Evolutionary conservation across 2,113 vertebrate species (phyloP).

Genomic region (Notiomystis cincta): DNA sequence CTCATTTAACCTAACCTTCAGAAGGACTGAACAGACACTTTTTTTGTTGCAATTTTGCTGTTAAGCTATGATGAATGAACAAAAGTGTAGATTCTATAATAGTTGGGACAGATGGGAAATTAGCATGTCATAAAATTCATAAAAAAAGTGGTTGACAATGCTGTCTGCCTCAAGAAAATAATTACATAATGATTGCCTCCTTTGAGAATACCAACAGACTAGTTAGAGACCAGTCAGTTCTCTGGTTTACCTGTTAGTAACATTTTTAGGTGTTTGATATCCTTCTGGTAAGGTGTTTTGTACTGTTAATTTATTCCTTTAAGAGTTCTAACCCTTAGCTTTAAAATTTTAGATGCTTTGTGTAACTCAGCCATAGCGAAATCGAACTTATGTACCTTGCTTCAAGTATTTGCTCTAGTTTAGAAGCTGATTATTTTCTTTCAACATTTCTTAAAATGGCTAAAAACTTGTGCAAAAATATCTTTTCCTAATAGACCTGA

Average conservation of each 20-base stretch:
- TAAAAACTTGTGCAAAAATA: not conserved
- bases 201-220: conserved; percentile 26
- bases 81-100: conserved; percentile 42
- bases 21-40: conserved; percentile 44
- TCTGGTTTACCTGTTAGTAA: not conserved
- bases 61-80: conserved; percentile 59
- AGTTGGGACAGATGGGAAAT: conserved; percentile 76
- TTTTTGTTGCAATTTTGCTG: conserved; percentile 35
- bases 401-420: not conserved
- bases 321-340: not conserved
- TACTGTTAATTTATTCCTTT: not conserved
- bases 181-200: conserved; percentile 63
- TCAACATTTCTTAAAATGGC: not conserved
- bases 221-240: not conserved
- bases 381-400: not conserved
- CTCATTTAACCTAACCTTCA: conserved; percentile 49
- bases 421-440: not conserved
- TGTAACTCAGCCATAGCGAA: not conserved
- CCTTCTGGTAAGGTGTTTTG: not conserved
- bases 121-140: conserved; percentile 76
- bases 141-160: conserved; percentile 62
- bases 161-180: conserved; percentile 69
- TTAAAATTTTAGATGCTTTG: not conserved
- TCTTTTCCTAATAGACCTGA: not conserved
- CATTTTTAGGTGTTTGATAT: not conserved